Conservation (phyloP, 2,113 vertebrate species). For the Anser cygnoides region DNA sequence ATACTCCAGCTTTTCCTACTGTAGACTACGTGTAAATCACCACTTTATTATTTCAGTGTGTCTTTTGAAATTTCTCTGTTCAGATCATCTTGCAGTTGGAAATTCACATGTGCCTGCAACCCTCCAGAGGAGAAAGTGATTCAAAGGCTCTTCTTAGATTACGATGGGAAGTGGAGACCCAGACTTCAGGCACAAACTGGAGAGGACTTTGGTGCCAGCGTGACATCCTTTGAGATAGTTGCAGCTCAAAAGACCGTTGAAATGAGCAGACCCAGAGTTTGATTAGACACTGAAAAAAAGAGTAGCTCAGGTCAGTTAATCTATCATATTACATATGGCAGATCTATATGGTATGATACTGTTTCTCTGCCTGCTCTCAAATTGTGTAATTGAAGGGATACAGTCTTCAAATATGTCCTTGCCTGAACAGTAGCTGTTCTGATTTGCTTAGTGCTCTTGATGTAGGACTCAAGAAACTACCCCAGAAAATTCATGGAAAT, state of each 20-base stretch:
- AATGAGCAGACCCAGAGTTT: conserved; percentile 11
- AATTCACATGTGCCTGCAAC: neutral
- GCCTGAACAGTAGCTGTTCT: neutral
- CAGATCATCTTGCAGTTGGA: neutral
- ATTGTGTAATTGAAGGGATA: neutral
- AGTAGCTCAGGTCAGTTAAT: neutral
- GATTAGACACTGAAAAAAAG: neutral
- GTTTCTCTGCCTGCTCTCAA: conserved; percentile 3
- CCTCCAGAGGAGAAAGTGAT: neutral
- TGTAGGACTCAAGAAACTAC: neutral
- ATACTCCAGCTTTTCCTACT: neutral
- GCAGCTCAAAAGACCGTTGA: conserved; percentile 15
- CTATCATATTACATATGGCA: neutral
- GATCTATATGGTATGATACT: neutral
- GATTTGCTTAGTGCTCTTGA: neutral
- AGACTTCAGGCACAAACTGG: conserved; percentile 1
- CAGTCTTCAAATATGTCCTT: neutral
- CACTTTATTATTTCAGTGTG: neutral
- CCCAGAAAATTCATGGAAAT: neutral
- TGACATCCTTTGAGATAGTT: neutral
- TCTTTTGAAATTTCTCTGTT: conserved; percentile 31
- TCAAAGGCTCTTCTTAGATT: neutral
- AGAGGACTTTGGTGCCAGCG: conserved; percentile 24
- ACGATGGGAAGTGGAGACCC: neutral
- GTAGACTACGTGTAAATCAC: neutral